These are phyloP conservation scores for Typhlomys cinereus DNA, from an alignment of 2,113 vertebrate species.

Conservation along the genomic window DNA sequence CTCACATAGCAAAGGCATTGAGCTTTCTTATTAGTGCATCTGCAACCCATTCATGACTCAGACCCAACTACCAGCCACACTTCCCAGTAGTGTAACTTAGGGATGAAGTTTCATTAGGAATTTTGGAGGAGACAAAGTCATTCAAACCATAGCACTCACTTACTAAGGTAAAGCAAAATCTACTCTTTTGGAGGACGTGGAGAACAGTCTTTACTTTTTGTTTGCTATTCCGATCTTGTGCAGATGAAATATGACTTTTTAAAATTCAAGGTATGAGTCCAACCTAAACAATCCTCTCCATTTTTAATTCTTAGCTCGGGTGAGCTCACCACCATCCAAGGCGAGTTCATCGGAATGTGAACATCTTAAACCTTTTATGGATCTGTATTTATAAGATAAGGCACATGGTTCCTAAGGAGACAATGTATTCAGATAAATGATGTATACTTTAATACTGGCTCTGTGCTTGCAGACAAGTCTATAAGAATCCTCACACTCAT, in stretches of 20 bases:
- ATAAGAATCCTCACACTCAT: slow-evolving; percentile 20
- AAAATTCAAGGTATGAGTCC: slow-evolving; percentile 53
- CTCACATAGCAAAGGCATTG: neutral
- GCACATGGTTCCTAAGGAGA: slow-evolving; percentile 42
- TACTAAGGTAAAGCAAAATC: neutral
- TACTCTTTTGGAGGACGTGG: neutral
- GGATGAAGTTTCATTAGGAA: neutral
- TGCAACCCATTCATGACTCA: neutral
- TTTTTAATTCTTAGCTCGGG: slow-evolving; percentile 36
- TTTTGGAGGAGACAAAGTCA: neutral
- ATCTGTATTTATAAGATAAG: slow-evolving; percentile 64
- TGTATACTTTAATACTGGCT: slow-evolving; percentile 55
- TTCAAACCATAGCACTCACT: neutral
- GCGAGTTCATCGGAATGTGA: slow-evolving; percentile 57
- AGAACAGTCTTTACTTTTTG: slow-evolving; percentile 24
- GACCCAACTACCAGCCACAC: too few species aligned
- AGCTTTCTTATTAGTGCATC: neutral
- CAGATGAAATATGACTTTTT: slow-evolving; percentile 54
- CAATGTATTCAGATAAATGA: slow-evolving; percentile 60
- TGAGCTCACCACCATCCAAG: slow-evolving; percentile 29
- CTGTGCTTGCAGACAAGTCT: neutral
- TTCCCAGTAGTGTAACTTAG: neutral
- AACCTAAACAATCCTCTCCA: slow-evolving; percentile 39
- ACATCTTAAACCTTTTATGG: slow-evolving; percentile 50
- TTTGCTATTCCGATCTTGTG: neutral